Base-by-base conservation (phyloP, 1,140 invertebrate species). In the Drosophila pseudoobscura region DNA sequence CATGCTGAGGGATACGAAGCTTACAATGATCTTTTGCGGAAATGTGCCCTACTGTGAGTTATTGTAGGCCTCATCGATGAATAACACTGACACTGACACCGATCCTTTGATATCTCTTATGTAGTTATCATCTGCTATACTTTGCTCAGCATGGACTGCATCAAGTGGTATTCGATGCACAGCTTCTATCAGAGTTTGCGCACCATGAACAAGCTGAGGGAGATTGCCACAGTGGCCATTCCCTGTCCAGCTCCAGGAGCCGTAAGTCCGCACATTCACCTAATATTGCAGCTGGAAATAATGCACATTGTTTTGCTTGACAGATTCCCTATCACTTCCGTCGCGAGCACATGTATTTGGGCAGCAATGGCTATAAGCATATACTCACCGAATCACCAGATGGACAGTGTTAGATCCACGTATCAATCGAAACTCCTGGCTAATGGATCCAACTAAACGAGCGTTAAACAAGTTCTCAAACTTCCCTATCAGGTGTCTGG, bases 281-380 rank as follows among this genome's bases (percentile, higher is more conserved):
- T 2, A 3, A 0, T 2, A 5, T 5, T 26, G 24, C 5, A 39
- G 1, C 1, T 2, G 20, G 39, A 31, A 17, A 50, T 17, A 2
- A 24, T 0, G 17, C 11, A 24, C 6, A 29, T 1, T 3, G 11
- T 6, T 24, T 7, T 17, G 9, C 43, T 11, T 26, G 0, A 0
- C 35, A 90, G 90, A 75, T 91, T 46, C 90, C 90, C 24, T 91
- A 90, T 55, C 90, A 91, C 47, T 91, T 85, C 51, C 77, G 89
- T 20, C 70, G 84, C 7, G 90, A 91, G 60, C 90, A 91, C 53
- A 91, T 91, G 90, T 90, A 91, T 49, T 39, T 91, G 45, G 90
- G 90, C 55, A 91, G 90, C 62, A 90, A 90, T 75, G 90, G 90
- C 1, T 91, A 91, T 22, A 91, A 91, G 46, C 90, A 91, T 57